Base-by-base conservation (phyloP, 2,888 invertebrate species). In the Notodonta ziczac region DNA sequence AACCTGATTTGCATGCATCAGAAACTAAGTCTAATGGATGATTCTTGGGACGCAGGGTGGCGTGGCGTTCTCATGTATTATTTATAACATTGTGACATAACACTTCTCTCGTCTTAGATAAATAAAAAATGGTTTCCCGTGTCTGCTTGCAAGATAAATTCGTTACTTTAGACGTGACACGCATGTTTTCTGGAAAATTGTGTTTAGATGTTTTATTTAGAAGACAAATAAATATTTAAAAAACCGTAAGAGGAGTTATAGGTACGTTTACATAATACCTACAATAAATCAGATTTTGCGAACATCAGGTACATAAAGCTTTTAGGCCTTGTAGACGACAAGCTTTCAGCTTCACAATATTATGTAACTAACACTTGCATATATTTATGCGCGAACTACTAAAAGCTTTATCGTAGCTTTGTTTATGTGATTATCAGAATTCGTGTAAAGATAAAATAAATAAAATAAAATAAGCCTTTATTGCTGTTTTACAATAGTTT, bases 1-100 rank as follows among this genome's bases (percentile, higher is more conserved):
- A 69, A 76, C 70, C 75, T 73, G 76, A 81, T 81, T 80, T 80
- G 75, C 81, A 81, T 81, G 76, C 73, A 74, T 77, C 77, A 74
- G 73, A 74, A 70, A 71, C 66, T 75, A 70, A 64, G 64, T 56
- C 67, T 67, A 63, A 61, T 57, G 59, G 53, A 56, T 60, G 59
- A 66, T 70, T 63, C 61, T 66, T 65, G 63, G 60, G 63, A 62
- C 61, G 56, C 57, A 54, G 58, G 44, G 57, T 58, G 35, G 39
- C 39, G 54, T 54, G 40, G 54, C 39, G 39, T 54, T 39, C 54
- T 54, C 56, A 59, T 61, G 56, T 56, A 59, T 61, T 61, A 61
- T 59, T 59, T 57, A 57, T 57, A 42, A 50, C 57, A 58, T 56
- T 60, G 60, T 48, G 60, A 60, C 53, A 39, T 46, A 60, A 53